Percentiles rank a stretch among this genome's conserved stretches.
These are phyloP conservation scores for Nephrotoma guestfalica DNA, from an alignment of 2,888 invertebrate species.

Conservation along the genomic window DNA sequence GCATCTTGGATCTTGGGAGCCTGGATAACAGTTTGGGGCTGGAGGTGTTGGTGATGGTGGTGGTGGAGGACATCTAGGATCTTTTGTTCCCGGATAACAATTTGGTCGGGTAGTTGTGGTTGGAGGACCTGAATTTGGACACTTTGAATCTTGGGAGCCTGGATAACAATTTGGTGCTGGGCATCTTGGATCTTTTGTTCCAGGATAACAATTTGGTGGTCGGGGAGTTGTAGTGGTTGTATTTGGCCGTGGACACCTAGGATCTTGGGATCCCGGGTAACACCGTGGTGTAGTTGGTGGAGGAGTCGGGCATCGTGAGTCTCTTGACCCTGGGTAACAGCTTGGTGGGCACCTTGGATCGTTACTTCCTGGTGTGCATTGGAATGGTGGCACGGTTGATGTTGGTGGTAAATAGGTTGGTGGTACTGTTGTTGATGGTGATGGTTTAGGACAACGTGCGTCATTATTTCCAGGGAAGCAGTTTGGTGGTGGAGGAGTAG, in stretches of 20 bases:
- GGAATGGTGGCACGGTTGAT: slow-evolving; percentile 21
- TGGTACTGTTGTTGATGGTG: slow-evolving; percentile 10
- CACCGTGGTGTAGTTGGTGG: slow-evolving; percentile 14
- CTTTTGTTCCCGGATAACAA: slow-evolving; percentile 18
- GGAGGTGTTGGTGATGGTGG: slow-evolving; percentile 25
- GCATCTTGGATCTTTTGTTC: slow-evolving; percentile 23
- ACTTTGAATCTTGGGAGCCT: slow-evolving; percentile 24
- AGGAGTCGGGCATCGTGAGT: slow-evolving; percentile 26
- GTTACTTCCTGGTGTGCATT: slow-evolving; percentile 14
- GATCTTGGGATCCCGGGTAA: slow-evolving; percentile 20
- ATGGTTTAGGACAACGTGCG: slow-evolving; percentile 23
- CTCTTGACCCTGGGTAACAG: slow-evolving; percentile 29
- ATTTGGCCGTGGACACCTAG: slow-evolving; percentile 20
- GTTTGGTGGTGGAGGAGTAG: slow-evolving; percentile 14
- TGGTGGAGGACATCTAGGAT: slow-evolving; percentile 22
- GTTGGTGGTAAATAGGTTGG: not conserved
- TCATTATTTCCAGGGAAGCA: slow-evolving; percentile 25
- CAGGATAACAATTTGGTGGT: slow-evolving; percentile 30
- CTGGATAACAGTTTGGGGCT: slow-evolving; percentile 33
- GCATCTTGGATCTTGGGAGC: slow-evolving; percentile 19
- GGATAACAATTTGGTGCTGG: slow-evolving; percentile 22
- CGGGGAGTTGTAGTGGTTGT: slow-evolving; percentile 14
- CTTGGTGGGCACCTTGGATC: slow-evolving; percentile 16
- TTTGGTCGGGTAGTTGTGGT: not conserved
- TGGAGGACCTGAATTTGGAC: slow-evolving; percentile 13